Base-by-base conservation (phyloP, 2,797 vertebrate genomes). In the Argya squamiceps region DNA sequence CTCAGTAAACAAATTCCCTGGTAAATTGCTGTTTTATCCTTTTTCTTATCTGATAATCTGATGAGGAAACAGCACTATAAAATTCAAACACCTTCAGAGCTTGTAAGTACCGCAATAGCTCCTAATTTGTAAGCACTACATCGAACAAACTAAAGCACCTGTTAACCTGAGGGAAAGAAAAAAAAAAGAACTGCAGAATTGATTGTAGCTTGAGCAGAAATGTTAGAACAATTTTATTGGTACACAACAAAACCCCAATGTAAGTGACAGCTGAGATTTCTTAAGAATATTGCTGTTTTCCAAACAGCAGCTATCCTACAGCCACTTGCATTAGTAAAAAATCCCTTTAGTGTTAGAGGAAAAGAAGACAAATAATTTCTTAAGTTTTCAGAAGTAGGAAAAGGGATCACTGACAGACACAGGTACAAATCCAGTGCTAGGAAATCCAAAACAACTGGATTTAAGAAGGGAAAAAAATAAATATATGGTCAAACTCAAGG, bases 321-420 rank as follows among this genome's bases (percentile, higher is more conserved):
- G 46, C 4, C 41, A 41, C 9, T 37, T 2, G 0, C 26, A 76
- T 62, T 2, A 71, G 26, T 41, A 63, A 41, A 80, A 84, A 80
- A n/a, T 2, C 0, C 4, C 32, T 44, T 63, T 2, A 26, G 17
- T 8, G 5, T 30, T 44, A 47, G 11, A 50, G 19, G 8, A 65
- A 78, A 70, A 56, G 12, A 62, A 2, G 1, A 67, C 9, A 8
- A 12, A 75, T 30, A 1, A 22, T 36, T 41, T 44, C 39, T 53
- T 43, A 59, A 30, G 15, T 37, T 81, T 81, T 59, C 23, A 37
- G 13, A 67, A 47, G 8, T 7, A 30, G 9, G 10, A 55, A n/a
- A 77, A 59, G 5, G 32, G 7, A 55, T 64, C n/a, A 59, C 34
- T 73, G 50, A 53, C 16, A 80, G 53, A 12, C 32, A 68, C 12